Base-by-base conservation (phyloP, 2,888 invertebrate genomes). In the Eutolmus rufibarbis region DNA sequence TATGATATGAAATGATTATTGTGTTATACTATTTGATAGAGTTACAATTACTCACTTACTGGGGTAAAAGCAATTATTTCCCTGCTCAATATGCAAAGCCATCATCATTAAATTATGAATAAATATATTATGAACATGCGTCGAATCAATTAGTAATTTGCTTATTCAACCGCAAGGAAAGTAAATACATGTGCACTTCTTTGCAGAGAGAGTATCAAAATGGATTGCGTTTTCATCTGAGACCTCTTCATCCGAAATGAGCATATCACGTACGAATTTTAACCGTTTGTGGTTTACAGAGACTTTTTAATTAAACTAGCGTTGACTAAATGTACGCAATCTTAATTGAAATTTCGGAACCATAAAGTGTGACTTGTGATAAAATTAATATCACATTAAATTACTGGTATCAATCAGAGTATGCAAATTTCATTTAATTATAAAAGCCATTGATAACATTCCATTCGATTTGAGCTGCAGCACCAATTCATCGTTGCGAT, bases 371-470 rank as follows among this genome's bases (percentile, higher is more conserved):
- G 66, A 66, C 66, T 66, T 84, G 57, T 66, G 82, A 84, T 84
- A 66, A 84, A 84, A 66, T 66, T 57, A 84, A 84, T 84, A 66
- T 28, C 66, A 84, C 66, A 84, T 84, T 84, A 84, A 84, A 84
- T 84, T 84, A 84, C 40, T 84, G 66, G 82, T 84, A 84, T 84
- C 82, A 84, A 86, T 86, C 74, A 86, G 74, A 28, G 86, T 74
- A 86, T 86, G 86, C 86, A 86, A 86, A 86, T 86, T 86, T 86
- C 51, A 86, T 86, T 86, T 86, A 74, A 86, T 86, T 86, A 86
- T 76, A 86, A 43, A 76, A 57, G 82, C 82, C 40, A 84, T 84
- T 84, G 82, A 84, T 84, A 84, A 84, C 82, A 46, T 37, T 66
- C 66, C 66, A 28, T 57, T 40, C 82, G 82, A 82, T 57, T 66